phyloP scores from a whole-genome alignment of 2,797 vertebrate species.

The Sebastes jordani region DNA sequence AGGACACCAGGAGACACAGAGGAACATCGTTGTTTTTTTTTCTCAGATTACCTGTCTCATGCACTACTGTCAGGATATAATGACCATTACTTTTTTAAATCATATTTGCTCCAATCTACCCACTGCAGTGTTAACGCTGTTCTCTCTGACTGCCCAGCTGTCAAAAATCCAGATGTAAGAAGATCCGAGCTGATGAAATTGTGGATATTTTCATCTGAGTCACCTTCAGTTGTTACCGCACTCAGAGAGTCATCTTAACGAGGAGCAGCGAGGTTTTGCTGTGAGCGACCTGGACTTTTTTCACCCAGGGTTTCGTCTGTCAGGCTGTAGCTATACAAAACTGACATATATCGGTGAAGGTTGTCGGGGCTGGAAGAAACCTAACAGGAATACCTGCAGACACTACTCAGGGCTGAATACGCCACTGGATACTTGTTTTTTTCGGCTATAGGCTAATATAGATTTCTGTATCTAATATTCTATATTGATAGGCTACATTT shows the following conservation, averaged over 20 bases:
- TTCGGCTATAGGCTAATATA: no score
- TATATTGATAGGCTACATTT: no score
- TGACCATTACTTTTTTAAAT: no score
- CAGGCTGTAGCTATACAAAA: not conserved
- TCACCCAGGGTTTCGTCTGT: not conserved
- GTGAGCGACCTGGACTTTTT: not conserved
- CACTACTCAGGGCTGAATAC: not conserved
- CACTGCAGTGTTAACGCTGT: no score
- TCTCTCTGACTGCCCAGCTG: not conserved
- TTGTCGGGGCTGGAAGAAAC: no score
- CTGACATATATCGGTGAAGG: not conserved
- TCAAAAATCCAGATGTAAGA: not conserved
- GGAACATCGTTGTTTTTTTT: no score
- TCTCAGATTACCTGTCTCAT: no score
- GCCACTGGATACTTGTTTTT: no score
- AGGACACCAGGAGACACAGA: no score
- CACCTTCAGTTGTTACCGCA: not conserved
- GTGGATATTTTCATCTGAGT: not conserved
- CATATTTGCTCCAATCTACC: no score
- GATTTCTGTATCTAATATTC: not conserved
- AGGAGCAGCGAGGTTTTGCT: not conserved
- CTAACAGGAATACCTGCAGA: not conserved
- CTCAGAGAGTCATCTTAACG: not conserved
- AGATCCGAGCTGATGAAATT: not conserved
- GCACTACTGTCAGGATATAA: no score